Conservation (phyloP, 2,797 vertebrate species). For the Melanotaenia boesemani region DNA sequence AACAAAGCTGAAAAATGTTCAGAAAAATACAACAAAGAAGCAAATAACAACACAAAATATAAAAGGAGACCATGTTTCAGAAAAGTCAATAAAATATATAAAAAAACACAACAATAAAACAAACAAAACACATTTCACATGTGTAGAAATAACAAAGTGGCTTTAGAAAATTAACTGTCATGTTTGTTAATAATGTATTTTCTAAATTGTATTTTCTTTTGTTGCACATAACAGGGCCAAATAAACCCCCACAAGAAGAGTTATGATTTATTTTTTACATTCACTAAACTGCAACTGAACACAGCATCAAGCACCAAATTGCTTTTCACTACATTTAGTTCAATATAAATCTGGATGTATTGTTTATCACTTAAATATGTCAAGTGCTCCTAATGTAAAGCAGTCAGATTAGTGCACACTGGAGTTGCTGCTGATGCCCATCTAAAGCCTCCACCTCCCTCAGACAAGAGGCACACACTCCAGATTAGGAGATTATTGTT, state of each 20-base stretch:
- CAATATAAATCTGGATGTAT: not conserved
- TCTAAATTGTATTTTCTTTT: not conserved
- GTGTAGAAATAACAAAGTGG: too few species aligned
- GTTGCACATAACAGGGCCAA: not conserved
- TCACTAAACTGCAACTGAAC: not conserved
- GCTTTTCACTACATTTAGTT: not conserved
- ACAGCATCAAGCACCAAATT: not conserved
- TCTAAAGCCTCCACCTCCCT: conserved; percentile 4
- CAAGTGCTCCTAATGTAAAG: not conserved
- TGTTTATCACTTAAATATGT: not conserved
- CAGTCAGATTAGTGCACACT: conserved; percentile 1
- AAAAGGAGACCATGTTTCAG: too few species aligned
- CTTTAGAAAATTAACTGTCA: not conserved
- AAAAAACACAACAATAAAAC: not conserved
- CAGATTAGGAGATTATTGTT: conserved; percentile 67
- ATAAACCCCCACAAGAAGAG: not conserved
- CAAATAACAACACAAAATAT: too few species aligned
- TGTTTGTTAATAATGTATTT: not conserved
- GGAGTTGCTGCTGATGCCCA: not conserved
- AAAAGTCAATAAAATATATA: not conserved
- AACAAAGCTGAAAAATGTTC: too few species aligned
- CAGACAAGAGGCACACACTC: conserved; percentile 45
- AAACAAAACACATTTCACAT: not conserved
- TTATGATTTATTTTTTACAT: not conserved
- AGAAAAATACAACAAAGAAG: too few species aligned